Conservation (phyloP, 2,888 invertebrate genomes). For the Ichneumoninae sp. region DNA sequence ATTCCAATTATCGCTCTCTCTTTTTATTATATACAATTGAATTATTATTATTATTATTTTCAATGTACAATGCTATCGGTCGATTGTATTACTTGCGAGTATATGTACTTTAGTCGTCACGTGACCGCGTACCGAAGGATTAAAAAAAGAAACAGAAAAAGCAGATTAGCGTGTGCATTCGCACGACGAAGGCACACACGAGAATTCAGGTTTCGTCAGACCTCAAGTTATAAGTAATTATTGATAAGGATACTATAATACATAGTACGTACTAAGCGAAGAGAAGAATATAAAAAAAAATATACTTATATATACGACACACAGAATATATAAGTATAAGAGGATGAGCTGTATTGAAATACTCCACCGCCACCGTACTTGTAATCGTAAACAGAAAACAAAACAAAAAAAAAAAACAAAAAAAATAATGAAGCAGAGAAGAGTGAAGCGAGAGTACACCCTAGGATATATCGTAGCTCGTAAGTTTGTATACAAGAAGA, state of each 20-base stretch:
- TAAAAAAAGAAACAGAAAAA: neutral
- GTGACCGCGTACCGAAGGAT: conserved; percentile 53
- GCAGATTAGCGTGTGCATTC: conserved; percentile 35
- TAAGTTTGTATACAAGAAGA: conserved; percentile 84
- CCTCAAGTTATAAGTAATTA: conserved; percentile 81
- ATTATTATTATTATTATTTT: neutral
- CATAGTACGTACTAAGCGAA: conserved; percentile 74
- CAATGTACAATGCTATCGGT: conserved; percentile 4
- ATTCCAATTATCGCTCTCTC: conserved; percentile 45
- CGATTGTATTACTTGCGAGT: conserved; percentile 4
- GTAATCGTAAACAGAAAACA: conserved; percentile 75
- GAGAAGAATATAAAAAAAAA: conserved; percentile 74
- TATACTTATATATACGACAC: conserved; percentile 65
- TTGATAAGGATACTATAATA: conserved; percentile 78
- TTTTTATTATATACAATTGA: conserved; percentile 23
- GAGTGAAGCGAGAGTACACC: conserved; percentile 75
- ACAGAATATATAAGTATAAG: conserved; percentile 72
- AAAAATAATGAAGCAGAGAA: conserved; percentile 36
- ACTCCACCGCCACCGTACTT: conserved; percentile 82
- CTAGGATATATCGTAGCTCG: conserved; percentile 79
- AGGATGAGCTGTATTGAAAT: conserved; percentile 81
- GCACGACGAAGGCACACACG: conserved; percentile 33
- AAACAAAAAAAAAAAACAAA: conserved; percentile 63
- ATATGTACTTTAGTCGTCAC: conserved; percentile 52
- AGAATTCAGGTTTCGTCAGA: conserved; percentile 83